A percentile compares a stretch with the other conserved stretches of the same genome.
Evolutionary conservation across 2,797 vertebrate genomes (phyloP).

Genomic region (Uromys caudimaculatus): DNA sequence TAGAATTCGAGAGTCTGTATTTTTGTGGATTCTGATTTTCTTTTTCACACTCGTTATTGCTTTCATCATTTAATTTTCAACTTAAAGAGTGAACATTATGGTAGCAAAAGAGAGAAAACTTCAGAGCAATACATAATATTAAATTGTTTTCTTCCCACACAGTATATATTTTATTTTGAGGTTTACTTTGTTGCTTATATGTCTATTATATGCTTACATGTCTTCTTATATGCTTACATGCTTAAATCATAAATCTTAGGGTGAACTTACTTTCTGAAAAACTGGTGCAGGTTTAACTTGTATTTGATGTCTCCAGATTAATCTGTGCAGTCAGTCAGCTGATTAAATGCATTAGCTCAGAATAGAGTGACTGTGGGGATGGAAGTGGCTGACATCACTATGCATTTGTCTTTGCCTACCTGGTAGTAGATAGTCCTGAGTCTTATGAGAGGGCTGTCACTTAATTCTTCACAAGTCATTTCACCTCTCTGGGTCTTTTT

Average conservation of each 20-base stretch:
- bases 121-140: not conserved
- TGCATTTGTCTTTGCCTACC: not conserved
- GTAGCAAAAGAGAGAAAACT: conserved; percentile 11
- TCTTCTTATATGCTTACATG: not conserved
- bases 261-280: not conserved
- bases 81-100: conserved; percentile 43
- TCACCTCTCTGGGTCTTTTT: not conserved
- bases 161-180: not conserved
- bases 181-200: not conserved
- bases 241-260: not conserved
- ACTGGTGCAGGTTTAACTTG: not conserved
- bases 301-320: not conserved
- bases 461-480: not conserved
- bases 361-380: not conserved
- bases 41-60: conserved; percentile 63
- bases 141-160: not conserved
- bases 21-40: conserved; percentile 68
- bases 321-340: not conserved
- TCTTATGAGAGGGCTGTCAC: not conserved
- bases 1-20: conserved; percentile 68
- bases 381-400: not conserved
- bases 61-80: conserved; percentile 79
- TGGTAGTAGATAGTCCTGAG: not conserved
- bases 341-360: not conserved
- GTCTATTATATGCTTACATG: not conserved